phyloP scores from a whole-genome alignment of 2,113 vertebrate species.

The Hypanus sabinus region DNA sequence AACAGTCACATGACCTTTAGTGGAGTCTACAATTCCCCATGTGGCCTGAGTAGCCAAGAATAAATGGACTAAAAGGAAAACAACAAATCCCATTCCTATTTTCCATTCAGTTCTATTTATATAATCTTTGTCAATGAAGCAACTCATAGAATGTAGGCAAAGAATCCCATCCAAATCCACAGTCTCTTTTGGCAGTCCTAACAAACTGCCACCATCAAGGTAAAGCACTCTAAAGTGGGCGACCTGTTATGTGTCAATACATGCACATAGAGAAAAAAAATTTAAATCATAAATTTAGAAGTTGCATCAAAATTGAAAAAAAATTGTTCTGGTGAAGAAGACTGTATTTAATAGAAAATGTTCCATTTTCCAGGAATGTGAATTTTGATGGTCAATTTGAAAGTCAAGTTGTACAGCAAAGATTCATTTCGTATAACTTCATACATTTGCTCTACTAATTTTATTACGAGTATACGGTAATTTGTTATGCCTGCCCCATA shows the following conservation, averaged over 20 bases:
- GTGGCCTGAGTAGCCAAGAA: not conserved
- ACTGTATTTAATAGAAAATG: not conserved
- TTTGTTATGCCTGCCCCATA: too few relatives aligned
- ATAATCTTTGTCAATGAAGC: not conserved
- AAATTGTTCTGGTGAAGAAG: too few relatives aligned
- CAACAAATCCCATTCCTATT: not conserved
- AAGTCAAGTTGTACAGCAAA: not conserved
- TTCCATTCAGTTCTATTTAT: conserved; percentile 25
- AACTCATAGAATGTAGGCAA: not conserved
- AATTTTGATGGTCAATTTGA: not conserved
- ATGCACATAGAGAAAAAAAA: not conserved
- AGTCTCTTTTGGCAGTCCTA: not conserved
- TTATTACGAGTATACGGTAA: too few relatives aligned
- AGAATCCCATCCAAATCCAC: not conserved
- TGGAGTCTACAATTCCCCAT: not conserved
- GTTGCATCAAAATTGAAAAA: not conserved
- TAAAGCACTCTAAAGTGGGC: too few relatives aligned
- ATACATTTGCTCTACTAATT: too few relatives aligned
- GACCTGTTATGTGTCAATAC: not conserved
- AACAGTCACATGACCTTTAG: not conserved
- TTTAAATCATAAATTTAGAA: not conserved
- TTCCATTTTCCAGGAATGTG: not conserved
- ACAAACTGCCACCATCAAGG: not conserved
- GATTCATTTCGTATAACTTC: not conserved
- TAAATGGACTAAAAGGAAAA: not conserved